A percentile compares a stretch with the other conserved stretches of the same genome.
These are phyloP conservation scores for Cordylochernes scorpioides DNA, from an alignment of 2,888 invertebrate species.

Conservation along the genomic window DNA sequence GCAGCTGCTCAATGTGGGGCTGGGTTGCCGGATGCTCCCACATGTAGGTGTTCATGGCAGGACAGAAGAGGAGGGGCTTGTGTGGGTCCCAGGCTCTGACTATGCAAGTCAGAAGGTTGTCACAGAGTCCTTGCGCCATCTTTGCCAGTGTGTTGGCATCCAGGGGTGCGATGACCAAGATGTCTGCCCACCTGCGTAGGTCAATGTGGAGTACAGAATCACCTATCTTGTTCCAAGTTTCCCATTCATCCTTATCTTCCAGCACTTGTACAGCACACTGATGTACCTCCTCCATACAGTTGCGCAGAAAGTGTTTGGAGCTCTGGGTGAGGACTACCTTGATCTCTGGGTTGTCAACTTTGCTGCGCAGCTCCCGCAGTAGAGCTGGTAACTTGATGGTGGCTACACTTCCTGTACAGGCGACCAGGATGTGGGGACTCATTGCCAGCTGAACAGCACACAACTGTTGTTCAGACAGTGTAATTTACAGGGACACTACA, in stretches of 20 bases:
- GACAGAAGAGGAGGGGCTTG: constrained; percentile 61
- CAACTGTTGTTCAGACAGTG: too few relatives aligned
- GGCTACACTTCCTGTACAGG: too few relatives aligned
- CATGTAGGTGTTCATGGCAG: constrained; percentile 97
- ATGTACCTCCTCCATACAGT: constrained; percentile 28
- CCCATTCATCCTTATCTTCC: constrained; percentile 63
- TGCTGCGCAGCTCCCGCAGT: too few relatives aligned
- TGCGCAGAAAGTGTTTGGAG: constrained; percentile 55
- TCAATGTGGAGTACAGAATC: constrained; percentile 89
- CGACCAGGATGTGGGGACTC: too few relatives aligned
- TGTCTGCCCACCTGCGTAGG: constrained; percentile 76
- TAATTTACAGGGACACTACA: too few relatives aligned
- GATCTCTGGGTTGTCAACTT: too few relatives aligned
- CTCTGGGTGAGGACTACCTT: constrained; percentile 54
- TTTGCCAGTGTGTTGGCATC: constrained; percentile 92
- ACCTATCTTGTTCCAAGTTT: constrained; percentile 51
- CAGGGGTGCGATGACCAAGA: constrained; percentile 70
- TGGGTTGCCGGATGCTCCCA: constrained; percentile 70
- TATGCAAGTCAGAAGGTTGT: constrained; percentile 72
- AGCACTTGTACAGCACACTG: constrained; percentile 12
- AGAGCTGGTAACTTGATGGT: too few relatives aligned
- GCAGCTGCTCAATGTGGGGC: constrained; percentile 31
- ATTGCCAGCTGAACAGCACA: too few relatives aligned
- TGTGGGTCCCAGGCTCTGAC: constrained; percentile 66
- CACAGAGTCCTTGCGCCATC: constrained; percentile 53